Percentiles rank a stretch among this genome's conserved stretches.
Evolutionary conservation across 2,113 vertebrate species (phyloP).

Genomic region (Hypomesus transpacificus): DNA sequence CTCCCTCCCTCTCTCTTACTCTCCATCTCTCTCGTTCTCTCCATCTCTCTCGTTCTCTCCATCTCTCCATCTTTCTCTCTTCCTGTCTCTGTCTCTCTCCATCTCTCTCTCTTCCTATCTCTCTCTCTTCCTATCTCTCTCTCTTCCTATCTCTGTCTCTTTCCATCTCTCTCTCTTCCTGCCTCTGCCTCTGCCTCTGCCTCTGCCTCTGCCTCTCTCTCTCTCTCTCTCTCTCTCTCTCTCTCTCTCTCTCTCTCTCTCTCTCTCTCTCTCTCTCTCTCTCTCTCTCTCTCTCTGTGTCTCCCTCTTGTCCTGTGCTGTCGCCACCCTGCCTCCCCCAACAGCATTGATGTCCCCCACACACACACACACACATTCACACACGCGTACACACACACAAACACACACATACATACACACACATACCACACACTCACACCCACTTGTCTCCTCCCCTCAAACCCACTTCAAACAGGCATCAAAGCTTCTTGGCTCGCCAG

Average conservation of each 20-base stretch:
- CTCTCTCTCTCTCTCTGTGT: neutral
- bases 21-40: neutral
- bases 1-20: neutral
- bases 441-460: too few relatives aligned
- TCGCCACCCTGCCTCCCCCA: conserved; percentile 51
- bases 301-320: conserved; percentile 19
- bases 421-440: too few relatives aligned
- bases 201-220: neutral
- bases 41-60: neutral
- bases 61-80: neutral
- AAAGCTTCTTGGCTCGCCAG: too few relatives aligned
- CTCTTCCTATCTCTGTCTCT: neutral
- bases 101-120: neutral
- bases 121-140: neutral
- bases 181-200: neutral
- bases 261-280: neutral
- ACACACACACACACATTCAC: neutral
- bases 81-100: neutral
- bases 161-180: neutral
- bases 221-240: neutral
- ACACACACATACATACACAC: too few relatives aligned
- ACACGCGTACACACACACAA: neutral
- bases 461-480: too few relatives aligned
- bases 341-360: neutral
- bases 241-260: neutral